Conservation (phyloP, 2,113 vertebrate species). For the Sturnus vulgaris region DNA sequence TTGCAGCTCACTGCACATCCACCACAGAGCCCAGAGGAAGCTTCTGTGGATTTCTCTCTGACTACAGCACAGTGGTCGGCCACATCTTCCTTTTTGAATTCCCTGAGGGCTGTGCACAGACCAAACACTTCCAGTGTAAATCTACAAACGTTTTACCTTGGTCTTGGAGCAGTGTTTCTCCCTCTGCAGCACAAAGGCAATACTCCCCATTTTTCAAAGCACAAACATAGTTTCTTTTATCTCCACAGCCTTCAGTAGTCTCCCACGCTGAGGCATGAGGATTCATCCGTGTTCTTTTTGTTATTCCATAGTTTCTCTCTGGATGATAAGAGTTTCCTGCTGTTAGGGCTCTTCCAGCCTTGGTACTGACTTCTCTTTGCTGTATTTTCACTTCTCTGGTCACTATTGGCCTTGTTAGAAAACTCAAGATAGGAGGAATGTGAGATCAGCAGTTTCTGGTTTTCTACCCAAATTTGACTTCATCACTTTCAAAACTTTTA, state of each 20-base stretch:
- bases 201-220: background rate
- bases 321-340: conserved; percentile 14
- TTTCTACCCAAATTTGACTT: background rate
- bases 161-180: background rate
- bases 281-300: background rate
- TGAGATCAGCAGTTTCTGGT: background rate
- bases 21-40: background rate
- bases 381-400: background rate
- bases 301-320: background rate
- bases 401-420: background rate
- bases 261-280: background rate
- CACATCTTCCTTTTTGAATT: background rate
- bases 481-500: background rate
- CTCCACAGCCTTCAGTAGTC: conserved; percentile 19
- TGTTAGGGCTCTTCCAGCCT: background rate
- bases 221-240: conserved; percentile 17
- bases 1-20: background rate
- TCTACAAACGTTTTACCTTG: background rate
- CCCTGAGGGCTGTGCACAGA: background rate
- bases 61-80: background rate
- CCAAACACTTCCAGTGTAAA: background rate
- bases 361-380: background rate
- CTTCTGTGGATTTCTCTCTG: background rate
- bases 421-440: background rate
- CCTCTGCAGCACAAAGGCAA: background rate